Base-by-base conservation (phyloP, 2,113 vertebrate species). In the Eleginops maclovinus region DNA sequence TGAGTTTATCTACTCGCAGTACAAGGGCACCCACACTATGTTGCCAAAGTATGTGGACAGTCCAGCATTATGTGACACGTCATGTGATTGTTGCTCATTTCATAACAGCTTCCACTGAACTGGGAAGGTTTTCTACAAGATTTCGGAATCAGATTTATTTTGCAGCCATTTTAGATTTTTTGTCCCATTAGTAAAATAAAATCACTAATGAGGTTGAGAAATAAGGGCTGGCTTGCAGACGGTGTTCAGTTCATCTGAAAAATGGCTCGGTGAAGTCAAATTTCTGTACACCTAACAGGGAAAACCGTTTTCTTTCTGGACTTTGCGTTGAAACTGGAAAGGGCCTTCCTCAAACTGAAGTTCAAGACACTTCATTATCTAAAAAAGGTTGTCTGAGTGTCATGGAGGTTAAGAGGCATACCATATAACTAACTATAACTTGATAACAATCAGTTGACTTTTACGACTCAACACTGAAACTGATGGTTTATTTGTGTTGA, bases 71-170 rank as follows among this genome's bases (percentile, higher is more conserved):
- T 43, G 4, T 36, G 6, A 59, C 10, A 11, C 8, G 19, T 31
- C 6, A 12, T 41, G 17, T 50, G 44, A 43, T 36, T 47, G 14
- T 21, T 43, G n/a, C 47, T 24, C 4, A 17, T 9, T 9, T 54
- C n/a, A 44, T 53, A 13, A 56, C 50, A 50, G 22, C 19, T 4
- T 24, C 7, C 26, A 53, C 46, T 67, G 16, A 6, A 36, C 24
- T 62, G 28, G 11, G n/a, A 31, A 31, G 19, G 2, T 31, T 22
- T 55, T 69, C n/a, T 47, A 28, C 7, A 40, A 59, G 47, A 40
- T 41, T 54, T 62, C 13, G 9, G 16, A 62, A 61, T 17, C 36
- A n/a, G 17, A 74, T 55, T 67, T 61, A n/a, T n/a, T n/a, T n/a
- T n/a, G n/a, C n/a, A n/a, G n/a, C n/a, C n/a, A n/a, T n/a, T n/a